Evolutionary conservation across 2,113 vertebrate genomes (phyloP).

Genomic region (Proterorhinus semilunaris): DNA sequence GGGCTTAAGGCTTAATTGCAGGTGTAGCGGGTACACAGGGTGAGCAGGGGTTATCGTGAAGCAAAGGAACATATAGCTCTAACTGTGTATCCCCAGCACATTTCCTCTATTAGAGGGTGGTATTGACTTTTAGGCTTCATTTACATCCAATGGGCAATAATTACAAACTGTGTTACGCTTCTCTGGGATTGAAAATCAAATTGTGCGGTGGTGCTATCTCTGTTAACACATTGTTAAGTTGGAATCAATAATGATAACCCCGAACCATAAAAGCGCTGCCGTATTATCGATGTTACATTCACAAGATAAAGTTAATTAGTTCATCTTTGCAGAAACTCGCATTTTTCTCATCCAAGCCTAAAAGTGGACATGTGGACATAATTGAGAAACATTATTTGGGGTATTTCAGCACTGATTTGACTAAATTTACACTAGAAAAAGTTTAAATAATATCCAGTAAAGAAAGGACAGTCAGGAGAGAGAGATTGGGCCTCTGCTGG

Average conservation of each 20-base stretch:
- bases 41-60: slow-evolving; percentile 56
- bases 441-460: no score
- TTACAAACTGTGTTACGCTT: slow-evolving; percentile 16
- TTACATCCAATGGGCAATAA: slow-evolving; percentile 52
- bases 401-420: no score
- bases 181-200: neutral
- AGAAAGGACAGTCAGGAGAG: no score
- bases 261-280: neutral
- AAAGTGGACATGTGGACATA: no score
- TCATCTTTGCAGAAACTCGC: neutral
- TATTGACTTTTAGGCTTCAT: slow-evolving; percentile 56
- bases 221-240: neutral
- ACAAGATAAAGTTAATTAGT: neutral
- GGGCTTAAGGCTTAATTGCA: slow-evolving; percentile 66
- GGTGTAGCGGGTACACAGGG: slow-evolving; percentile 45
- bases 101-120: slow-evolving; percentile 38
- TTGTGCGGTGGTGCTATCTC: neutral
- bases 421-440: no score
- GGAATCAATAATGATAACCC: neutral
- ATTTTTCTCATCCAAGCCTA: no score
- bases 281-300: neutral
- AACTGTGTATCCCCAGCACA: slow-evolving; percentile 44
- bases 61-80: slow-evolving; percentile 21
- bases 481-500: no score
- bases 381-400: no score